A percentile compares a stretch with the other conserved stretches of the same genome.
Evolutionary conservation across 2,888 invertebrate genomes (phyloP).

Genomic region (Diogma glabrata): DNA sequence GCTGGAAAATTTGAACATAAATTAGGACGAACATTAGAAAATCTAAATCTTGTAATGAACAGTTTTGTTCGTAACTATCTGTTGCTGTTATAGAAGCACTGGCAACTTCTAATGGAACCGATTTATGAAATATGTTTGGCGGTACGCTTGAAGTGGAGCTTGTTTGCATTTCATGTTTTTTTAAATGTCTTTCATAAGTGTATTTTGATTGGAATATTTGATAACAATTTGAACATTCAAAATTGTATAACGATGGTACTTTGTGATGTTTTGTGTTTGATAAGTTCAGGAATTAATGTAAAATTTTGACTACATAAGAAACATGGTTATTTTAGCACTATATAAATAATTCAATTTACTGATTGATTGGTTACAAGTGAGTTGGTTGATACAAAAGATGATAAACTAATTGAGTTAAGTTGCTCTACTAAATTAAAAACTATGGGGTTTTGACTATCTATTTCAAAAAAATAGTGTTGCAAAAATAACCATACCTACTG

Average conservation of each 20-base stretch:
- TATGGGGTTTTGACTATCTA: background rate
- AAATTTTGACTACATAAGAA: too few relatives aligned
- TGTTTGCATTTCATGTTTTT: background rate
- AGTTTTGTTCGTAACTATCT: too few relatives aligned
- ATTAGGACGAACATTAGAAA: background rate
- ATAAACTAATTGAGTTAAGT: too few relatives aligned
- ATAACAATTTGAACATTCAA: background rate
- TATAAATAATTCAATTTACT: too few relatives aligned
- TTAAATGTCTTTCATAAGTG: background rate
- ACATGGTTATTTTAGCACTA: too few relatives aligned
- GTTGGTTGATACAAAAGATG: too few relatives aligned
- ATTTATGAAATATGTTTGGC: background rate
- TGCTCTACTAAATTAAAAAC: slow-evolving; percentile 4
- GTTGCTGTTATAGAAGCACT: background rate
- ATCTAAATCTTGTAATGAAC: background rate
- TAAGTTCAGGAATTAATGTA: too few relatives aligned
- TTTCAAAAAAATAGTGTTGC: background rate
- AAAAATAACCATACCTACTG: slow-evolving; percentile 2
- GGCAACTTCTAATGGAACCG: background rate
- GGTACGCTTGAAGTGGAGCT: background rate
- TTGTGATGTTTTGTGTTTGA: too few relatives aligned
- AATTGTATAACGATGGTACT: too few relatives aligned
- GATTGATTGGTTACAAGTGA: too few relatives aligned
- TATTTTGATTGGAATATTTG: background rate
- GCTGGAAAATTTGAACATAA: background rate